Base-by-base conservation (phyloP, 2,113 vertebrate species). In the Psilopsiagon aurifrons region DNA sequence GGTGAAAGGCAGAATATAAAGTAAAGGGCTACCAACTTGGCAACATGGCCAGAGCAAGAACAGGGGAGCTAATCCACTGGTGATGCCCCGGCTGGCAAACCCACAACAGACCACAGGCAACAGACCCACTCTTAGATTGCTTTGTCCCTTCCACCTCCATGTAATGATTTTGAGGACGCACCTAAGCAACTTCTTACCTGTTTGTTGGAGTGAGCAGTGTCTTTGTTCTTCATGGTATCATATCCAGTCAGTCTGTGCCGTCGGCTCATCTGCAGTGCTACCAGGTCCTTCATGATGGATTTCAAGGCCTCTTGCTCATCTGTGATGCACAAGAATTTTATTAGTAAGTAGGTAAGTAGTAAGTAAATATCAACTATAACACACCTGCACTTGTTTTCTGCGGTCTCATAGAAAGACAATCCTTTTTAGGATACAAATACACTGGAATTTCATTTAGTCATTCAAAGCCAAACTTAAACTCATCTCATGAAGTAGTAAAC, bases 211-310 rank as follows among this genome's bases (percentile, higher is more conserved):
- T 98, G 91, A 96, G 97, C 71, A 1, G 90, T 54, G 77, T 98
- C 98, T 96, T 99, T 99, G 43, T 94, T 98, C 97, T 99, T 99
- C 96, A 98, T 98, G 82, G 98, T 98, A 78, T 99, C 99, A 44
- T 98, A 98, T 2, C 98, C 97, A 69, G 98, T 77, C 86, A 98
- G 93, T 11, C 99, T 98, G 96, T 99, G 98, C 37, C 99, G 98
- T 73, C 99, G 98, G 91, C 98, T 98, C 99, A 99, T 99, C 98
- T 99, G 98, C 67, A 99, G 98, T 7, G 99, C 99, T 76, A 99
- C 99, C 98, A 99, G 98, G 98, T 99, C 99, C 98, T 99, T 99
- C 99, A 99, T 99, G 96, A 99, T 99, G n/a, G 99, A 99, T 96
- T 99, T 98, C 96, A 99, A 98, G 96, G 99, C 99, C 98, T 99